Base-by-base conservation (phyloP, 2,888 invertebrate genomes). In the Pammene aurita region DNA sequence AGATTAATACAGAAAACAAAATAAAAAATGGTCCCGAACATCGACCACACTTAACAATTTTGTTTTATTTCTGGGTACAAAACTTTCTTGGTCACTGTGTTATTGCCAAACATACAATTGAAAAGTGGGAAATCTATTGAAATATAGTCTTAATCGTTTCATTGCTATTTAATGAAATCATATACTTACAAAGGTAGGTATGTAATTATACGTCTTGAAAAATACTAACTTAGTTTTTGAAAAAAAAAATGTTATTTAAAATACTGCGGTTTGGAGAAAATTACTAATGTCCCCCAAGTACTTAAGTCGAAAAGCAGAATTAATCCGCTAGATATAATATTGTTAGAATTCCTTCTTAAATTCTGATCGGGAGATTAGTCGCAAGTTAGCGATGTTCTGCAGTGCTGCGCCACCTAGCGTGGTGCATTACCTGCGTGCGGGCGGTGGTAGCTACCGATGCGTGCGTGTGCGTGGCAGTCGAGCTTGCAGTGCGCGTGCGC, bases 401-500 rank as follows among this genome's bases (percentile, higher is more conserved):
- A 52, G 77, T 70, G 80, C 85, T 86, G 85, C 83, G 85, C 84
- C 80, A 72, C 57, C 63, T 62, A 61, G 52, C 54, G 41, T 57
- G 60, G 69, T 81, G 92, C 84, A 86, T 85, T 92, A 93, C 93
- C 93, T 92, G 92, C 88, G 89, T 91, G 89, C 82, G 89, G 88
- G 90, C 92, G 92, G 87, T 85, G 93, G 90, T 84, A 93, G 90
- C 75, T 93, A 89, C 90, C 89, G 88, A 89, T 86, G 89, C 92
- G 92, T 82, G 88, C 85, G 88, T 89, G 93, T 85, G 86, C 86
- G 89, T 90, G 93, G 89, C 90, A 90, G 82, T 89, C 89, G 83
- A 89, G 88, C 78, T 89, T 88, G 91, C 94, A 94, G 88, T 93
- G 91, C 93, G 94, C 84, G 94, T 95, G 92, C 92, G 93, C 89